phyloP scores from a whole-genome alignment of 2,797 vertebrate species.

The Labroides dimidiatus region DNA sequence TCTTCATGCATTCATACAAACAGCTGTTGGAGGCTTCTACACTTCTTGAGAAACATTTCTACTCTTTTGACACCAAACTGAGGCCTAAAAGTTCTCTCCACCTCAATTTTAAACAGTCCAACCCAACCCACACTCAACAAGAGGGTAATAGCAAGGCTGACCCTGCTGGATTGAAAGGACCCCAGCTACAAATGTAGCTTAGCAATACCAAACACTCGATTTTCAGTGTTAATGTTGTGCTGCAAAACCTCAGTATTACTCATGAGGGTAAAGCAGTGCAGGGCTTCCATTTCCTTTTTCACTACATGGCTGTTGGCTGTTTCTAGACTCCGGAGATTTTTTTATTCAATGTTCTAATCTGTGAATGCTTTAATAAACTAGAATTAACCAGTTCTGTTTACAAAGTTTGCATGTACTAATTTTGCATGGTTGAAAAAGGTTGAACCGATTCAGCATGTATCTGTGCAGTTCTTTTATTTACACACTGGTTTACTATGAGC shows the following conservation, averaged over 20 bases:
- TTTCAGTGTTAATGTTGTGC: slow-evolving; percentile 35
- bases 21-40: too few species aligned
- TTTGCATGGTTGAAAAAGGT: slow-evolving; percentile 1
- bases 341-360: too few species aligned
- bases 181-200: too few species aligned
- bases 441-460: neutral
- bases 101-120: slow-evolving; percentile 31
- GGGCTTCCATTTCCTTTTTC: neutral
- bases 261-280: too few species aligned
- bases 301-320: too few species aligned
- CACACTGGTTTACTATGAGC: too few species aligned
- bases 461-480: neutral
- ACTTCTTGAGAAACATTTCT: too few species aligned
- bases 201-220: too few species aligned
- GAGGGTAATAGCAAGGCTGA: slow-evolving; percentile 63
- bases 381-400: slow-evolving; percentile 46
- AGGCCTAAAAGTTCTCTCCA: neutral
- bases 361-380: slow-evolving; percentile 28
- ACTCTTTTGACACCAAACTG: too few species aligned
- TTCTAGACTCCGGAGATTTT: too few species aligned
- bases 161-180: slow-evolving; percentile 63
- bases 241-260: slow-evolving; percentile 23
- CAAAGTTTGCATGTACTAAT: neutral
- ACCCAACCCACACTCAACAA: slow-evolving; percentile 46
- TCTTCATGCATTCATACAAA: neutral